Percentiles rank a stretch among this genome's conserved stretches.
Evolutionary conservation across 2,888 invertebrate genomes (phyloP).

Genomic region (Netelia inedita): DNA sequence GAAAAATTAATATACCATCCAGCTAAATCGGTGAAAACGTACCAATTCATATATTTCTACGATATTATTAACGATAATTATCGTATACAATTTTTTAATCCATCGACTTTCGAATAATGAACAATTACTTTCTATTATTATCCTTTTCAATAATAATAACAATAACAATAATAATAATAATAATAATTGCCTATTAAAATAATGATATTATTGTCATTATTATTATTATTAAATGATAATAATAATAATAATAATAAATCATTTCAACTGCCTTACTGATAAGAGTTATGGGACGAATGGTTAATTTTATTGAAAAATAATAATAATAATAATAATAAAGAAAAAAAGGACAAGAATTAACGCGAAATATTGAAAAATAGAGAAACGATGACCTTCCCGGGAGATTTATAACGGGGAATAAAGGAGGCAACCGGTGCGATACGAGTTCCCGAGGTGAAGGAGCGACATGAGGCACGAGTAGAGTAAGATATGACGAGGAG

Average conservation of each 20-base stretch:
- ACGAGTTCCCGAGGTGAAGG: conserved; percentile 37
- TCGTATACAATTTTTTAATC: no score
- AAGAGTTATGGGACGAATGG: neutral
- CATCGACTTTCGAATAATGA: no score
- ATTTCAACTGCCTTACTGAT: neutral
- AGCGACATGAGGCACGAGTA: neutral
- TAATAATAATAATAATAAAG: neutral
- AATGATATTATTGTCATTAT: no score
- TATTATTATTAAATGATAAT: neutral
- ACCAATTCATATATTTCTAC: neutral
- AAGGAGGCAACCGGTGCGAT: conserved; percentile 1
- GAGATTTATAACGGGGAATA: conserved; percentile 4
- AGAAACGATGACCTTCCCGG: neutral
- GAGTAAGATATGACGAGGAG: conserved; percentile 25
- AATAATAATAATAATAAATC: neutral
- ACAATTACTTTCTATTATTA: no score
- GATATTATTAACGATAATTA: neutral
- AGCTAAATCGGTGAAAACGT: neutral
- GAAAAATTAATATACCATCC: neutral
- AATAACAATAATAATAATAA: no score
- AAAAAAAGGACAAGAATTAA: neutral
- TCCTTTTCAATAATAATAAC: no score
- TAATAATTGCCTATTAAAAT: no score
- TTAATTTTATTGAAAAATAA: neutral
- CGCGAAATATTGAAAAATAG: neutral